Evolutionary conservation across 2,797 vertebrate genomes (phyloP), one percentile per base, ranked within the genome.

Genomic region (Odontamblyopus lacepedii): DNA sequence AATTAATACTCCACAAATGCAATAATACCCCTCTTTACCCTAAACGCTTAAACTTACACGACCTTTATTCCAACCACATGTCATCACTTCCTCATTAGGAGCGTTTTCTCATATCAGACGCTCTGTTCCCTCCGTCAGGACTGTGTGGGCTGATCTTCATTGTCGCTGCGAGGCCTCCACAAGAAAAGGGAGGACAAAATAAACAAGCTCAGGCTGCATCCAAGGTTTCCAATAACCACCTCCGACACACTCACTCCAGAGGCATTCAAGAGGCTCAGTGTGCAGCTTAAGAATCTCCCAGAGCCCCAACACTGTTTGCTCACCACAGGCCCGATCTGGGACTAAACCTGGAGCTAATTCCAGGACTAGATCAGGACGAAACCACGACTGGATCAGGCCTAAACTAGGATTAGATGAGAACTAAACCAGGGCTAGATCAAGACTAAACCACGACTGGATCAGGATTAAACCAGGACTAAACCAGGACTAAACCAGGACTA

Each of bases 181-280:
- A 51, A 81, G 87, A 77, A 78, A 82, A 79, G 74, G 83, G 80
- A 87, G 83, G 86, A 87, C 79, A 87, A 79, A 88, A 87, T 87
- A 86, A 89, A 89, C 83, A 89, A 82, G 76, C 73, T 61, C 32
- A 74, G 77, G 75, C 80, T 68, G 79, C 78, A 83, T 75, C 85
- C 77, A 86, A 82, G 82, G 84, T 85, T 87, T 92, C 84, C 83
- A 87, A 85, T 85, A 87, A 84, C 88, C 86, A 66, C 81, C 76
- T 81, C 74, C 67, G 77, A 83, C 1, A 1, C n/a, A 67, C 32
- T 9, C 63, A 83, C 72, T 83, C 71, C 78, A 75, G 77, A 78
- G 67, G 78, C 78, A 89, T 90, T 89, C 80, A 38, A 38, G 7
- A 38, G 35, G 35, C 35, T 38, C 35, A 82, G 75, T 67, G 27